Conservation (phyloP, 2,113 vertebrate genomes). For the Shinisaurus crocodilurus region DNA sequence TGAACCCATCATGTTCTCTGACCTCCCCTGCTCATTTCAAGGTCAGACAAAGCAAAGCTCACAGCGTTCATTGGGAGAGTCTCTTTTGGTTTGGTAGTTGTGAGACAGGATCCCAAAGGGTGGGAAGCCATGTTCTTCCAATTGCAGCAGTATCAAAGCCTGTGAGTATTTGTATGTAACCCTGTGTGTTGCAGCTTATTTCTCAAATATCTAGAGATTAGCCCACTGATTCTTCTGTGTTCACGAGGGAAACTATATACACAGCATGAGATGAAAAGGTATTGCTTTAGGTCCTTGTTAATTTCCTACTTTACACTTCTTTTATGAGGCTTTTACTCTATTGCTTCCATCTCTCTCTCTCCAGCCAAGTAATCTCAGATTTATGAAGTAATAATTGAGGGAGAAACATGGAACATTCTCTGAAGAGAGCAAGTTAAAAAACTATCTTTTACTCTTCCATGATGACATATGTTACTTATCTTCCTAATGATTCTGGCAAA, state of each 20-base stretch:
- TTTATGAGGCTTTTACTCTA: slow-evolving; percentile 27
- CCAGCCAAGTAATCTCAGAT: slow-evolving; percentile 37
- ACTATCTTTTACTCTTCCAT: not conserved
- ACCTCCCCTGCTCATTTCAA: not conserved
- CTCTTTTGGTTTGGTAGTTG: not conserved
- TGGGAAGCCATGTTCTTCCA: not conserved
- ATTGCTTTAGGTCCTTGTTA: slow-evolving; percentile 26
- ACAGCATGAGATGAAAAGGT: slow-evolving; percentile 10
- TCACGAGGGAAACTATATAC: slow-evolving; percentile 8
- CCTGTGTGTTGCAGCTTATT: not conserved
- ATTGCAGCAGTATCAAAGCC: not conserved
- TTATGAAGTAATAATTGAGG: slow-evolving; percentile 49
- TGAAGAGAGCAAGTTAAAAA: slow-evolving; percentile 44
- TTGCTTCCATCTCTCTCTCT: slow-evolving; percentile 35
- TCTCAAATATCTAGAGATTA: not conserved
- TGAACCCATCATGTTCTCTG: not conserved
- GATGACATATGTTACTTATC: not conserved
- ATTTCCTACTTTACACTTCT: slow-evolving; percentile 21
- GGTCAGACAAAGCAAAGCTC: not conserved
- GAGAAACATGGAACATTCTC: slow-evolving; percentile 30
- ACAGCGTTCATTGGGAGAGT: not conserved
- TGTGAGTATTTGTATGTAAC: slow-evolving; percentile 15
- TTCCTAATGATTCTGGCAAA: slow-evolving; percentile 43
- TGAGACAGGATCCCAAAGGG: too few relatives aligned
- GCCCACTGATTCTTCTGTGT: rapidly evolving